Conservation (phyloP, 2,888 invertebrate species). For the Ophonus ardosiacus region DNA sequence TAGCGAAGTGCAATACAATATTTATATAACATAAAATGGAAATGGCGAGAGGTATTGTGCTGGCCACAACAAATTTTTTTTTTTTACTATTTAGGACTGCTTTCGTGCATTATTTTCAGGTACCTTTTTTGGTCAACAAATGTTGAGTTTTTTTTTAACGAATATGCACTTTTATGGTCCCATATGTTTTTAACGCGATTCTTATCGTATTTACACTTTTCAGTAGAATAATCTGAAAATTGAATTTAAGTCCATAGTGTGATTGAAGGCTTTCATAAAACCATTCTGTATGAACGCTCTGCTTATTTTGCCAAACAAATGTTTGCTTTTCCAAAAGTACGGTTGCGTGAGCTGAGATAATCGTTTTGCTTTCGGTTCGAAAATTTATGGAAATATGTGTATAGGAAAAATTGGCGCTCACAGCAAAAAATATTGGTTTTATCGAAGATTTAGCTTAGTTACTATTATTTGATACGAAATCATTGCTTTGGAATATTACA, state of each 20-base stretch:
- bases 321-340: background rate
- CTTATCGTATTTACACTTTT: background rate
- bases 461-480: background rate
- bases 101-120: too few species aligned
- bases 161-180: too few species aligned
- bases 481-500: background rate
- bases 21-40: too few species aligned
- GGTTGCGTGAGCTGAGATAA: background rate
- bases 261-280: conserved; percentile 20
- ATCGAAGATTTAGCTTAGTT: background rate
- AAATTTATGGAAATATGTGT: conserved; percentile 2
- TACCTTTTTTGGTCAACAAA: too few species aligned
- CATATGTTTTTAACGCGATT: background rate
- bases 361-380: background rate
- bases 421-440: background rate
- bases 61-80: too few species aligned
- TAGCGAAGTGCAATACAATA: too few species aligned
- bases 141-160: too few species aligned
- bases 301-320: conserved; percentile 4
- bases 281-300: background rate
- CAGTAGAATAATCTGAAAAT: background rate
- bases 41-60: too few species aligned
- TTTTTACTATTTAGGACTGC: too few species aligned
- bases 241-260: background rate
- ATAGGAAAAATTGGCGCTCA: background rate